phyloP scores from a whole-genome alignment of 2,113 vertebrate genomes.

The Gulo gulo region DNA sequence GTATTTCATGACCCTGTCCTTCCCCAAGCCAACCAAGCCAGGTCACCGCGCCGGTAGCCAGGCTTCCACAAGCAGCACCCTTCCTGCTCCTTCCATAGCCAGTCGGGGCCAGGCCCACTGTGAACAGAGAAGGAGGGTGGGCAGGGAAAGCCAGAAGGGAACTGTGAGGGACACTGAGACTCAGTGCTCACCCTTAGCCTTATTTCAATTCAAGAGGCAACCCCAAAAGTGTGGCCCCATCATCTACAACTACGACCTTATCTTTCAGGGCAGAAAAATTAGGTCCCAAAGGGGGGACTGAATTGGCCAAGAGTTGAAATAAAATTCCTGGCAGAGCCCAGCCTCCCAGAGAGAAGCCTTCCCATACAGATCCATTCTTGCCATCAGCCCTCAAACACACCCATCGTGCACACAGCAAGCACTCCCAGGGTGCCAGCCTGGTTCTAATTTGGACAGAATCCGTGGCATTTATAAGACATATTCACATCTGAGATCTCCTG shows the following conservation, averaged over 20 bases:
- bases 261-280: neutral
- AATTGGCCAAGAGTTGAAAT: neutral
- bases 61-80: neutral
- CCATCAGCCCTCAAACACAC: neutral
- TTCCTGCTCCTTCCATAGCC: neutral
- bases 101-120: neutral
- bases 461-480: neutral
- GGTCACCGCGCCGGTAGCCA: rapidly evolving
- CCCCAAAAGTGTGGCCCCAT: neutral
- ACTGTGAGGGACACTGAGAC: neutral
- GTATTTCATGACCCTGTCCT: neutral
- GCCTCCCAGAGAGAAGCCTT: neutral
- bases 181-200: neutral
- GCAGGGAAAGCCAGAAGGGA: neutral
- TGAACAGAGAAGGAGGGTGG: neutral
- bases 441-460: neutral
- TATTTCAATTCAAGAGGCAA: neutral
- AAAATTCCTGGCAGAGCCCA: neutral
- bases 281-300: neutral
- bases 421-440: neutral
- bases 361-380: no score
- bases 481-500: neutral
- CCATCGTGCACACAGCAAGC: neutral
- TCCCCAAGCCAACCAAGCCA: neutral
- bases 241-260: neutral